phyloP scores from a whole-genome alignment of 2,797 vertebrate species.

The Hybognathus amarus region DNA sequence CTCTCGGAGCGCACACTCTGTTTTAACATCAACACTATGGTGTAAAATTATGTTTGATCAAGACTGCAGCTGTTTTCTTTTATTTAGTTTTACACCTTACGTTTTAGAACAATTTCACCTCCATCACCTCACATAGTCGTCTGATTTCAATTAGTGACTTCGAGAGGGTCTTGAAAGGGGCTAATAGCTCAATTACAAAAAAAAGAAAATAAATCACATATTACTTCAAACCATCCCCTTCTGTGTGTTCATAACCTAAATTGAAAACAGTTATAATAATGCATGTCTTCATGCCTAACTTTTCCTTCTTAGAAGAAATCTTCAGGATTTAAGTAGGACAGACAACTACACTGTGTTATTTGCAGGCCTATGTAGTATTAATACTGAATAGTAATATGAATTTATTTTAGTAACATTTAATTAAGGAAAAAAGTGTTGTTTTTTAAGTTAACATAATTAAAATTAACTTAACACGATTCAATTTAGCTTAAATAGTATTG shows the following conservation, averaged over 20 bases:
- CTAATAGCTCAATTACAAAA: conserved; percentile 41
- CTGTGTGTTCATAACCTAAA: conserved; percentile 59
- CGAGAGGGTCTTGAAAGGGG: conserved; percentile 31
- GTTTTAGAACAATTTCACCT: conserved; percentile 34
- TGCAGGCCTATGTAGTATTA: not conserved
- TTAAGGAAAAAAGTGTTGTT: not conserved
- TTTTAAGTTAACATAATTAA: not conserved
- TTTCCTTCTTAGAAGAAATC: conserved; percentile 35
- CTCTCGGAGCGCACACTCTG: not conserved
- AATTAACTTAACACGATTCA: not conserved
- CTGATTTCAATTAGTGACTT: conserved; percentile 58
- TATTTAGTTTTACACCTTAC: conserved; percentile 12
- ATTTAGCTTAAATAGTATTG: not conserved
- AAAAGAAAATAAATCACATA: conserved; percentile 30
- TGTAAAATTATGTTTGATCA: conserved; percentile 36
- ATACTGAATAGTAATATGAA: not conserved
- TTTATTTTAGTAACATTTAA: not conserved
- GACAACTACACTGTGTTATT: not conserved
- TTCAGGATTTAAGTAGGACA: conserved; percentile 22
- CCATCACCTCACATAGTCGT: conserved; percentile 19
- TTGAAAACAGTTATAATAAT: conserved; percentile 10
- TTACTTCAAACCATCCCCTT: conserved; percentile 41
- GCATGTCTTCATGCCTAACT: conserved; percentile 1
- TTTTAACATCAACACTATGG: conserved; percentile 27
- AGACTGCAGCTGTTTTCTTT: conserved; percentile 34